Evolutionary conservation across 2,888 invertebrate species (phyloP).

Genomic region (Apantesis nais): DNA sequence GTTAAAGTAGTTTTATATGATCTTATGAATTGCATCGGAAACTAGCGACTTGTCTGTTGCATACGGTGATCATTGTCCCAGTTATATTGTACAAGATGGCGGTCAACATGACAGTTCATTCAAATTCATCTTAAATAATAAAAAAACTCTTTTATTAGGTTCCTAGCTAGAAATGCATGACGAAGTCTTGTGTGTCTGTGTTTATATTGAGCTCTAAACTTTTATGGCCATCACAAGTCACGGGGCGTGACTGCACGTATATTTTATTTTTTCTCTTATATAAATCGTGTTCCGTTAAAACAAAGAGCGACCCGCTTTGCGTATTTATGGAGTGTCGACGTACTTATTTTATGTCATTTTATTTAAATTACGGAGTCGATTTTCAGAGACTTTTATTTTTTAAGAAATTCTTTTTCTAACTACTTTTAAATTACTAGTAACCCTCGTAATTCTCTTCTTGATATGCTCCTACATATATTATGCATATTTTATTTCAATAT

Average conservation of each 20-base stretch:
- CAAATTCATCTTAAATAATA: background rate
- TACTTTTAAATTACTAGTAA: too few relatives aligned
- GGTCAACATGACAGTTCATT: background rate
- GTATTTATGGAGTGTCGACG: constrained; percentile 10
- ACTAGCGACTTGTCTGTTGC: too few relatives aligned
- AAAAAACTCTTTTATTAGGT: background rate
- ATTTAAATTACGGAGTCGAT: background rate
- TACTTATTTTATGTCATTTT: constrained; percentile 6
- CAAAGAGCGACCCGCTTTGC: constrained; percentile 11
- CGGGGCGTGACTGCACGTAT: constrained; percentile 15
- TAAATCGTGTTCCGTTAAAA: constrained; percentile 20
- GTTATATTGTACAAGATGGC: background rate
- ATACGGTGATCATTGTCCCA: too few relatives aligned
- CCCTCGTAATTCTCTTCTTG: too few relatives aligned
- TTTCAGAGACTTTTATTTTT: background rate
- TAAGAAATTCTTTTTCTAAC: background rate
- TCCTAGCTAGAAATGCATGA: background rate
- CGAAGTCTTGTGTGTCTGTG: constrained; percentile 4
- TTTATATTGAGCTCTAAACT: constrained; percentile 23
- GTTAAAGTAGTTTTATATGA: too few relatives aligned
- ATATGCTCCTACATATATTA: too few relatives aligned
- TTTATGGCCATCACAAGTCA: constrained; percentile 13
- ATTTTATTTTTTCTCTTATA: constrained; percentile 26
- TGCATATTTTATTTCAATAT: too few relatives aligned
- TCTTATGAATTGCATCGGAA: too few relatives aligned